Conservation (phyloP, 2,797 vertebrate genomes). For the Ctenochaetus hawaiiensis region DNA sequence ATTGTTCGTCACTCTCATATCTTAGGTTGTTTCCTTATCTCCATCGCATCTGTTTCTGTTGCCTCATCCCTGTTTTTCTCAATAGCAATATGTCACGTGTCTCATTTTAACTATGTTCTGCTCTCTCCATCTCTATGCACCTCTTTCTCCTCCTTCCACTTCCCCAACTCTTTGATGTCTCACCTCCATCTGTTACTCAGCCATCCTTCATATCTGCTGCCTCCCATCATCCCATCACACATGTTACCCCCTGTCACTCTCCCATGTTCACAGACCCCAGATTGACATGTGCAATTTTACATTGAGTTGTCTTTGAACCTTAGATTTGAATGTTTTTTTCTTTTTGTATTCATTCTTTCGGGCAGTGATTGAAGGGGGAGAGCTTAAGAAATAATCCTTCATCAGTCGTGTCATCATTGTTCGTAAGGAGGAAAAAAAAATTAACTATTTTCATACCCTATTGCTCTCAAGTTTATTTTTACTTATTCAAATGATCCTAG, state of each 20-base stretch:
- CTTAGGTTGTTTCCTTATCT: constrained; percentile 49
- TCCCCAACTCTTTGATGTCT: constrained; percentile 25
- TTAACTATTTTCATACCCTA: constrained; percentile 98
- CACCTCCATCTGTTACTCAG: constrained; percentile 55
- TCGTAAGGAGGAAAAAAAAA: constrained; percentile 72
- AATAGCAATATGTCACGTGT: constrained; percentile 35
- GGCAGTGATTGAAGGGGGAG: constrained; percentile 87
- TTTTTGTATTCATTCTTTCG: constrained; percentile 71
- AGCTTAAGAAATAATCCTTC: constrained; percentile 80
- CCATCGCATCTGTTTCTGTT: constrained; percentile 15
- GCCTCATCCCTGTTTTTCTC: constrained; percentile 24
- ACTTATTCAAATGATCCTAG: constrained; percentile 91
- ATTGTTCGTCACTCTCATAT: constrained; percentile 88
- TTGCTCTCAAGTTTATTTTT: constrained; percentile 93
- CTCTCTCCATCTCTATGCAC: constrained; percentile 6
- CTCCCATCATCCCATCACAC: constrained; percentile 47
- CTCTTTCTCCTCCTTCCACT: constrained; percentile 2
- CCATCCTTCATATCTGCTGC: constrained; percentile 40
- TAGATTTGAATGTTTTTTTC: constrained; percentile 68
- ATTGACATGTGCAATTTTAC: constrained; percentile 87
- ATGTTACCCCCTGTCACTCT: constrained; percentile 24
- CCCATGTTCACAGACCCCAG: constrained; percentile 62
- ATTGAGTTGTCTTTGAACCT: constrained; percentile 82
- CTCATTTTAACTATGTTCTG: constrained; percentile 42
- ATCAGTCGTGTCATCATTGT: constrained; percentile 85